These are phyloP conservation scores for Eupithecia insigniata DNA, from an alignment of 2,888 invertebrate genomes.

Conservation along the genomic window DNA sequence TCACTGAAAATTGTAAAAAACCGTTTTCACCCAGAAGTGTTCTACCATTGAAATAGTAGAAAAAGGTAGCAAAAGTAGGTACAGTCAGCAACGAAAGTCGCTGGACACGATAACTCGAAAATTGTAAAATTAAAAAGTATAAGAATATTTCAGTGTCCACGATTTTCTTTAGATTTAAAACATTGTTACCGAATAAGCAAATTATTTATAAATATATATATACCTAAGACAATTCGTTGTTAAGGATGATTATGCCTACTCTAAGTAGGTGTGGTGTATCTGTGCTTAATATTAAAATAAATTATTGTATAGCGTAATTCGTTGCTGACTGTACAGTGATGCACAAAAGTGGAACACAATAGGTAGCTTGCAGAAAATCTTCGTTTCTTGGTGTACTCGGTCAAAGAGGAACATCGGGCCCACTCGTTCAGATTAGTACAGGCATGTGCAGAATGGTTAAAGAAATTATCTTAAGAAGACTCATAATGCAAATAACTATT, in stretches of 20 bases:
- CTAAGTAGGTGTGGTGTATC: too few species aligned
- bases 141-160: neutral
- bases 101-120: neutral
- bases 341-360: slow-evolving; percentile 18
- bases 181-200: too few species aligned
- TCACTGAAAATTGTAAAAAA: slow-evolving; percentile 17
- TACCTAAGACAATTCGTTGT: too few species aligned
- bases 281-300: neutral
- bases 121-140: neutral
- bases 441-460: slow-evolving; percentile 27
- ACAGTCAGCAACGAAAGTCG: slow-evolving; percentile 4
- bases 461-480: neutral
- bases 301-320: neutral
- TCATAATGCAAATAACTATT: too few species aligned
- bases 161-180: too few species aligned
- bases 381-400: slow-evolving; percentile 23
- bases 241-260: too few species aligned
- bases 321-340: neutral
- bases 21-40: slow-evolving; percentile 16
- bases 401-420: slow-evolving; percentile 27
- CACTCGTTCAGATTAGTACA: slow-evolving; percentile 34
- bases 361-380: slow-evolving; percentile 30
- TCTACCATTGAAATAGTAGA: slow-evolving; percentile 19
- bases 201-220: too few species aligned
- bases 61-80: slow-evolving; percentile 11